phyloP scores from a whole-genome alignment of 2,797 vertebrate species.

The Brachyrhaphis roseni region DNA sequence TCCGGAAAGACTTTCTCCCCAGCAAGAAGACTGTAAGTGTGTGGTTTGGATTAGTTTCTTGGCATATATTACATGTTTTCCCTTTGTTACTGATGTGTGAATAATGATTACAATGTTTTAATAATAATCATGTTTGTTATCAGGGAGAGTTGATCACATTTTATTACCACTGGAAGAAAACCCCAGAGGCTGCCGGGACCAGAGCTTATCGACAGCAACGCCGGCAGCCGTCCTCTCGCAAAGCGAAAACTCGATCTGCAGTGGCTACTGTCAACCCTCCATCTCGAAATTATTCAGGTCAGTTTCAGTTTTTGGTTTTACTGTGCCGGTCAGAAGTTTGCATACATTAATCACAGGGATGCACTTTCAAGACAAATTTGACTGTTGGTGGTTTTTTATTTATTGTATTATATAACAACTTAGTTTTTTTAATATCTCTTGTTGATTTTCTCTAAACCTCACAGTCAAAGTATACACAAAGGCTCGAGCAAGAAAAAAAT shows the following conservation, averaged over 20 bases:
- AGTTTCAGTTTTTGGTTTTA: conserved; percentile 46
- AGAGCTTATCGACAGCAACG: conserved; percentile 95
- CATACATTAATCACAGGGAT: background rate
- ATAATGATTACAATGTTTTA: background rate
- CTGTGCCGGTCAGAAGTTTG: background rate
- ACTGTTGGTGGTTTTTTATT: background rate
- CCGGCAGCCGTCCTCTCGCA: conserved; percentile 93
- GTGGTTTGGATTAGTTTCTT: conserved; percentile 9
- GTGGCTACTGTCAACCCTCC: conserved; percentile 88
- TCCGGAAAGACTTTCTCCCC: conserved; percentile 96
- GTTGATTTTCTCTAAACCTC: background rate
- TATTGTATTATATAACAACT: background rate
- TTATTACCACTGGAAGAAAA: conserved; percentile 99
- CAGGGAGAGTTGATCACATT: conserved; percentile 98
- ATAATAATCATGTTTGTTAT: conserved; percentile 11
- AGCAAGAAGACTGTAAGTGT: conserved; percentile 96
- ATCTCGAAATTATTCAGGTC: conserved; percentile 92
- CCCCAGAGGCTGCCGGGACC: conserved; percentile 93
- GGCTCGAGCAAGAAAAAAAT: no score
- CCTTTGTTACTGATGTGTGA: background rate
- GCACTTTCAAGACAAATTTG: background rate
- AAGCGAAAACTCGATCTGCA: conserved; percentile 94
- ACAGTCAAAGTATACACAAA: background rate
- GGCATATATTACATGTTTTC: background rate
- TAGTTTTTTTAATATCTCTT: background rate